Base-by-base conservation (phyloP, 2,888 invertebrate genomes). In the Cerastis rubricosa region DNA sequence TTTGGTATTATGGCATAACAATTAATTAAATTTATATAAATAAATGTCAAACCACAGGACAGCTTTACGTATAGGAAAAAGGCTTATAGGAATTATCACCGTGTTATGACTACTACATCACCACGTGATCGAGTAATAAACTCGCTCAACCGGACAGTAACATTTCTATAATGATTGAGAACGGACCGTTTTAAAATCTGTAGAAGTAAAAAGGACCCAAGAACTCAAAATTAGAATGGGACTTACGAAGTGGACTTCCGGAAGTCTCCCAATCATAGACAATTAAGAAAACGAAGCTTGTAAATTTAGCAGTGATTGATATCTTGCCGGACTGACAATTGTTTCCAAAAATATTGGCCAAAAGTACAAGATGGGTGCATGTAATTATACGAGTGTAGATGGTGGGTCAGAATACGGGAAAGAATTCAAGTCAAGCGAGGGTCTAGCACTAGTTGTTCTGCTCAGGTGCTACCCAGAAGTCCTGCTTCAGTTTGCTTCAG, bases 381-480 rank as follows among this genome's bases (percentile, higher is more conserved):
- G 25, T 70, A 76, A 80, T 51, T 3, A 47, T 35, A 76, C 40
- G 43, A 81, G 14, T 51, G 63, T 2, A 22, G 14, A 17, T 17
- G 2, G n/a, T 35, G 47, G 19, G 14, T 47, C 19, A 0, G 40
- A 66, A 12, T 59, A 19, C 25, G 12, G n/a, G 0, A 45, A 43
- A 3, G 61, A 71, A 2, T 92, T 91, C 63, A 81, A 77, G 5
- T 88, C 93, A 35, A 92, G 92, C 74, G 90, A 89, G 64, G 93
- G 92, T 22, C 78, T 96, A 78, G 94, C 93, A 14, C 85, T 86
- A 2, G 92, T 94, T 68, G 92, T 94, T 70, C 96, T 98, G 65
- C 98, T 98, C 92, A 93, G 95, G 71, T 97, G 97, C 76, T 98
- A 98, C 90, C 97, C 98, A 19, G 95, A 97, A 22, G 96, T 96